These are phyloP conservation scores for Eretmocerus hayati DNA, from an alignment of 2,888 invertebrate species.

Conservation along the genomic window DNA sequence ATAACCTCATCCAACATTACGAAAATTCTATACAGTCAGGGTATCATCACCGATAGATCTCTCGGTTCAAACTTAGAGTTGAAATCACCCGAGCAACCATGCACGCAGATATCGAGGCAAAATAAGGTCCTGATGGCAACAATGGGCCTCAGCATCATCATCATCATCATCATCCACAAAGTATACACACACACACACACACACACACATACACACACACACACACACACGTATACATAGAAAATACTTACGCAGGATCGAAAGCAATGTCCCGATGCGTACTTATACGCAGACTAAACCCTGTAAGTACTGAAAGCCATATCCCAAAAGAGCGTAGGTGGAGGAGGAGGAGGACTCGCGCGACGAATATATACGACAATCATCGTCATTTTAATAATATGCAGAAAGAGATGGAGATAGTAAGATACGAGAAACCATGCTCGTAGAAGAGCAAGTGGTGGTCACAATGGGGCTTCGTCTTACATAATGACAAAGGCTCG, in stretches of 20 bases:
- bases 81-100: slow-evolving; percentile 15
- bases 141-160: slow-evolving; percentile 38
- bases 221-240: background rate
- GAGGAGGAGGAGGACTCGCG: slow-evolving; percentile 1
- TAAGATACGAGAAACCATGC: slow-evolving; percentile 1
- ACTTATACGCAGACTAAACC: too few relatives aligned
- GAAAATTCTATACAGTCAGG: too few relatives aligned
- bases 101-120: slow-evolving; percentile 23
- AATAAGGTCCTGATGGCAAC: slow-evolving; percentile 39
- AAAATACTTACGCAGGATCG: too few relatives aligned
- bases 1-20: too few relatives aligned
- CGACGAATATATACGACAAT: slow-evolving; percentile 39
- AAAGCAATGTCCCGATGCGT: too few relatives aligned
- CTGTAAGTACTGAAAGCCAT: too few relatives aligned
- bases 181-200: background rate
- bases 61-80: too few relatives aligned
- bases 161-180: too few relatives aligned
- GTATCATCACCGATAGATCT: too few relatives aligned
- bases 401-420: slow-evolving; percentile 29
- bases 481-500: slow-evolving; percentile 48
- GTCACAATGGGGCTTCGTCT: slow-evolving; percentile 42
- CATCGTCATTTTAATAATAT: slow-evolving; percentile 48
- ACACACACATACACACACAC: slow-evolving; percentile 6
- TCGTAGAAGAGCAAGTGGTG: slow-evolving; percentile 40
- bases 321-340: slow-evolving; percentile 13